A percentile compares a stretch with the other conserved stretches of the same genome.
Conservation (phyloP, 2,797 vertebrate species). For the Poliocrania exsul region DNA sequence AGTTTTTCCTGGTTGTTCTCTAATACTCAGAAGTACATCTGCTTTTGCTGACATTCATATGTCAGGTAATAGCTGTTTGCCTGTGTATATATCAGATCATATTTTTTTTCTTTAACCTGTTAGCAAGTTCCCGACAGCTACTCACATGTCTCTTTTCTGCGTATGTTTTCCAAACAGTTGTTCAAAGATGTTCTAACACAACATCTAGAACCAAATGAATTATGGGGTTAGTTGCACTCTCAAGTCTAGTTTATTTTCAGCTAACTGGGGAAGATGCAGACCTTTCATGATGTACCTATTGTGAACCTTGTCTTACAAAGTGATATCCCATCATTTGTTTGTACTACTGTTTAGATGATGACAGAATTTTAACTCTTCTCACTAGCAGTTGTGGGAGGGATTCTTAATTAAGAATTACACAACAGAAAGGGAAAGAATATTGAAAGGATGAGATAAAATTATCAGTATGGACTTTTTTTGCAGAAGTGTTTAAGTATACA, state of each 20-base stretch:
- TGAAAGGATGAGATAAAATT: neutral
- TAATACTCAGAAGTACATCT: neutral
- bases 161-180: neutral
- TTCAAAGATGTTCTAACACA: neutral
- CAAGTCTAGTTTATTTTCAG: neutral
- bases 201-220: neutral
- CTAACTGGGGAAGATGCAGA: neutral
- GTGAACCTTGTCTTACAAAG: neutral
- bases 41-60: neutral
- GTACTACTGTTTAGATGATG: neutral
- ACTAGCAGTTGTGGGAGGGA: neutral
- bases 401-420: neutral
- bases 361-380: neutral
- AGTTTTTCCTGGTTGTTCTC: neutral
- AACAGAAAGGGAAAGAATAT: neutral
- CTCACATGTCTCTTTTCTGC: neutral
- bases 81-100: neutral
- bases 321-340: neutral
- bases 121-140: neutral
- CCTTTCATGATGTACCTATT: neutral
- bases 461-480: rapidly evolving
- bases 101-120: neutral
- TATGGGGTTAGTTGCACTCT: neutral
- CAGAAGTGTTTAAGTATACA: neutral
- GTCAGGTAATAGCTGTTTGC: neutral